Percentiles rank a stretch among this genome's conserved stretches.
phyloP scores from a whole-genome alignment of 1,140 invertebrate species.

The Thaumatotibia leucotreta region DNA sequence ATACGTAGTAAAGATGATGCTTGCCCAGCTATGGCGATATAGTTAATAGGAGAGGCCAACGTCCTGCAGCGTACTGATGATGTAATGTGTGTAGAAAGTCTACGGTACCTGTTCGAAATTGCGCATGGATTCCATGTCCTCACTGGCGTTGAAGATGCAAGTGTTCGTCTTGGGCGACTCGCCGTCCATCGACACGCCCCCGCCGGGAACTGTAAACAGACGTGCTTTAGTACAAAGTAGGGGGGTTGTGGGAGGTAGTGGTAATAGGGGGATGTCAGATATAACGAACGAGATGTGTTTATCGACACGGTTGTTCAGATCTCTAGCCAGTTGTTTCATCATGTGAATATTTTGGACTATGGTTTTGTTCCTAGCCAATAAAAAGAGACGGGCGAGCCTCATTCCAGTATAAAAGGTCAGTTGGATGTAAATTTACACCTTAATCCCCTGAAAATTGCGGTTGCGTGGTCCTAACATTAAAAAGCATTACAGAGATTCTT shows the following conservation, averaged over 20 bases:
- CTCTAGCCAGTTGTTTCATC: slow-evolving; percentile 73
- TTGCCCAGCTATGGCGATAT: no score
- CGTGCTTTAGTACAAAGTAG: neutral
- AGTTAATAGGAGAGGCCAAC: no score
- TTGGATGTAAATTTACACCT: no score
- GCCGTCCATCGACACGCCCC: slow-evolving; percentile 93
- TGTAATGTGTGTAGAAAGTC: no score
- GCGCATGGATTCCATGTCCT: slow-evolving; percentile 91
- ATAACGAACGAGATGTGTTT: slow-evolving; percentile 50
- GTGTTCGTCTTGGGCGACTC: slow-evolving; percentile 91
- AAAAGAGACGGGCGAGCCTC: no score
- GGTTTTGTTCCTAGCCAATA: no score
- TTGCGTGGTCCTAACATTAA: no score
- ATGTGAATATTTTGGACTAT: slow-evolving; percentile 40
- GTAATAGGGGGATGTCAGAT: slow-evolving; percentile 21
- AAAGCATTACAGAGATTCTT: no score
- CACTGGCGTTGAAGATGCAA: slow-evolving; percentile 90
- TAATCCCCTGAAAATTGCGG: no score
- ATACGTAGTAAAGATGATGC: no score
- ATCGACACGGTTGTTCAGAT: slow-evolving; percentile 59
- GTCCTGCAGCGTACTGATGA: no score
- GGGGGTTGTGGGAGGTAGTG: neutral
- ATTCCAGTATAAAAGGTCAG: no score
- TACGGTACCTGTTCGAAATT: slow-evolving; percentile 95
- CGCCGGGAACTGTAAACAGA: slow-evolving; percentile 90